These are phyloP conservation scores for human (Homo sapiens) DNA, from an alignment of 2,113 vertebrate species.

Conservation along the genomic window DNA sequence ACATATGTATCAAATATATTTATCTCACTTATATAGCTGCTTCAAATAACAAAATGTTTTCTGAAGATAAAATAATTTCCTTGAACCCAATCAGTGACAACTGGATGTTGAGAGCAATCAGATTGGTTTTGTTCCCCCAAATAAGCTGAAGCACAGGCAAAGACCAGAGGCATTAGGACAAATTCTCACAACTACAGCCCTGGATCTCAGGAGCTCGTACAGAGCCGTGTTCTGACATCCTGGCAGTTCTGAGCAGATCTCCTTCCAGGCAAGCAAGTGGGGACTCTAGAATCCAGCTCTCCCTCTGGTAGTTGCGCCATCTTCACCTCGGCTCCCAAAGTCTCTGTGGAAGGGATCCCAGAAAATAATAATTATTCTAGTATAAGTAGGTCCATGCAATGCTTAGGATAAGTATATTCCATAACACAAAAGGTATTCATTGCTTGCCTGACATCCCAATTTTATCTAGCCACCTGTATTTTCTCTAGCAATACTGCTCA, in stretches of 20 bases:
- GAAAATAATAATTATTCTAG: no score
- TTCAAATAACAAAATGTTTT: neutral
- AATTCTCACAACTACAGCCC: neutral
- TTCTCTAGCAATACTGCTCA: neutral
- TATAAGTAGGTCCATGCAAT: neutral
- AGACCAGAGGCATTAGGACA: neutral
- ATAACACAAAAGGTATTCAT: neutral
- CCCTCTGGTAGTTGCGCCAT: no score
- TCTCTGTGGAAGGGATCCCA: neutral
- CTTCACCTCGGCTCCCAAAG: neutral
- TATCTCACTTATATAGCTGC: neutral
- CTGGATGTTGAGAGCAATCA: neutral
- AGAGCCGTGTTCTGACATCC: neutral
- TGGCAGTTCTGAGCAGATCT: neutral
- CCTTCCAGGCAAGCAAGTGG: neutral
- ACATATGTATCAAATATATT: neutral
- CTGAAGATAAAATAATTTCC: neutral
- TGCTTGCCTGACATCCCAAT: neutral
- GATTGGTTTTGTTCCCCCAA: neutral
- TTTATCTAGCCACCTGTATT: neutral
- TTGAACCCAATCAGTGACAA: neutral
- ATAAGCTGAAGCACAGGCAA: neutral
- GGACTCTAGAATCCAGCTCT: neutral
- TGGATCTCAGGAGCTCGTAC: neutral
- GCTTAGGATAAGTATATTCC: neutral